phyloP scores from a whole-genome alignment of 2,113 vertebrate species.

The Paradoxurus hermaphroditus region DNA sequence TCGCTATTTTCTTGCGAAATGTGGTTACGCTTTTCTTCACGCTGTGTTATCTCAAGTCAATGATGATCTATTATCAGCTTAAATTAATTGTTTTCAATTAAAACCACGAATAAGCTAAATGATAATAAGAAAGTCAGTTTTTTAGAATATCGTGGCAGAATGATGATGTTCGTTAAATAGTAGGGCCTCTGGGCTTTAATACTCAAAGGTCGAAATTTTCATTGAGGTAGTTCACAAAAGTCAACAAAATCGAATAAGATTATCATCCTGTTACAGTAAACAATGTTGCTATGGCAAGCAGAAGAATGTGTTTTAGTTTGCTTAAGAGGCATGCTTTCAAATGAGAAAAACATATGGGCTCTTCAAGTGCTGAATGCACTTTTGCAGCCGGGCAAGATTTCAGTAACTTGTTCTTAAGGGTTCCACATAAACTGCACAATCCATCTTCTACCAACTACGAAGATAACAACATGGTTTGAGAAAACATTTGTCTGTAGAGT shows the following conservation, averaged over 20 bases:
- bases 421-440: slow-evolving; percentile 24
- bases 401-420: neutral
- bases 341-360: slow-evolving; percentile 28
- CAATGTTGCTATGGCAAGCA: slow-evolving; percentile 30
- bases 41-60: slow-evolving; percentile 26
- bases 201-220: slow-evolving; percentile 37
- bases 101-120: neutral
- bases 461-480: slow-evolving; percentile 44
- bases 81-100: slow-evolving; percentile 41
- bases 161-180: neutral
- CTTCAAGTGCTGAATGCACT: slow-evolving; percentile 58
- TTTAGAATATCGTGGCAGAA: neutral
- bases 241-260: neutral
- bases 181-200: neutral
- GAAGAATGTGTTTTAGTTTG: slow-evolving; percentile 17
- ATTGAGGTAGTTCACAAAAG: slow-evolving; percentile 1
- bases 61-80: slow-evolving; percentile 44
- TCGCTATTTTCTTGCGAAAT: slow-evolving; percentile 14
- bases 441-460: slow-evolving; percentile 21
- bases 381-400: slow-evolving; percentile 52
- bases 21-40: neutral
- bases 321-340: neutral
- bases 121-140: neutral
- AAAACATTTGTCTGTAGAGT: slow-evolving; percentile 46
- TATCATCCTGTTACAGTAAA: slow-evolving; percentile 6